A percentile compares a stretch with the other conserved stretches of the same genome.
phyloP scores from a whole-genome alignment of 2,797 vertebrate genomes.

The Darevskia nairensis region DNA sequence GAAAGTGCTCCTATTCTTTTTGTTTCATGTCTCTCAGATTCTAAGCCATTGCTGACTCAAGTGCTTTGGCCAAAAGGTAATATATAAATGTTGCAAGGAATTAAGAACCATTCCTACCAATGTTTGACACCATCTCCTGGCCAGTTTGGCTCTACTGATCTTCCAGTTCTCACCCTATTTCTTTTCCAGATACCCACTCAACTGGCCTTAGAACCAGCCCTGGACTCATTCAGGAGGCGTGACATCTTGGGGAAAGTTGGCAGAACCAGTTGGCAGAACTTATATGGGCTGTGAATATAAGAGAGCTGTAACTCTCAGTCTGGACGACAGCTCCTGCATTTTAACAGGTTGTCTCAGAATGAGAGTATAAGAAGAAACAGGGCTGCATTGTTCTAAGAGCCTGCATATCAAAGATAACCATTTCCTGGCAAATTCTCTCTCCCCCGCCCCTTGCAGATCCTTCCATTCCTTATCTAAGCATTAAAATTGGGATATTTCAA shows the following conservation, averaged over 20 bases:
- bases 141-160: too few species aligned
- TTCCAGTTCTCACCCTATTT: neutral
- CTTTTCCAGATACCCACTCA: neutral
- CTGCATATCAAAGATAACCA: neutral
- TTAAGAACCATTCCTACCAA: neutral
- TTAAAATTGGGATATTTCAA: slow-evolving; percentile 18
- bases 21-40: too few species aligned
- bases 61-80: neutral
- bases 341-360: neutral
- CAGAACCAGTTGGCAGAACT: neutral
- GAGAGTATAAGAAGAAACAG: neutral
- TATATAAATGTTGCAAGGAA: neutral
- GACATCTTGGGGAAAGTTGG: neutral
- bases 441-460: neutral
- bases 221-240: neutral
- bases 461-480: slow-evolving; percentile 33
- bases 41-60: too few species aligned
- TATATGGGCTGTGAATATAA: neutral
- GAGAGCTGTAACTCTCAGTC: neutral
- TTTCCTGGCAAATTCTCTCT: neutral
- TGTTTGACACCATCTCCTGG: neutral
- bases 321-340: neutral
- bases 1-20: too few species aligned
- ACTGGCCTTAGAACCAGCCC: neutral
- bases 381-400: slow-evolving; percentile 9